Evolutionary conservation across 2,888 invertebrate species (phyloP).

Genomic region (Eurytoma adleriae): DNA sequence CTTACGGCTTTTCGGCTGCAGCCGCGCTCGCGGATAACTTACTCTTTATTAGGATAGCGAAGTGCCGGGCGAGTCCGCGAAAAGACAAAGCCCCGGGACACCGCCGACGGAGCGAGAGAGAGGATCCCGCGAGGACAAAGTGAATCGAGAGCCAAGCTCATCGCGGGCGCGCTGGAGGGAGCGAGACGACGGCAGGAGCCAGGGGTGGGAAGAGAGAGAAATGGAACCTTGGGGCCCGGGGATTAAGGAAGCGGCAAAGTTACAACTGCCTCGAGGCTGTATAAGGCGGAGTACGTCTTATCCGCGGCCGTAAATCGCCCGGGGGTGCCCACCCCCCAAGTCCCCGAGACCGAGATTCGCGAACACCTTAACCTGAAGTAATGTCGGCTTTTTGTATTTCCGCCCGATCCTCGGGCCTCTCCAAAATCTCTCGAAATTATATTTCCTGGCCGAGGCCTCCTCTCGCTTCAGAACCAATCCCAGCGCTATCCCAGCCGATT

Average conservation of each 20-base stretch:
- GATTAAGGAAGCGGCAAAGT: constrained; percentile 63
- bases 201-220: constrained; percentile 45
- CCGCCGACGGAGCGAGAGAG: neutral
- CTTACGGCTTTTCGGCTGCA: constrained; percentile 40
- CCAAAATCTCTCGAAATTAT: neutral
- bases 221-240: constrained; percentile 51
- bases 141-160: constrained; percentile 41
- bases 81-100: constrained; percentile 42
- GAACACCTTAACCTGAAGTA: constrained; percentile 64
- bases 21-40: constrained; percentile 28
- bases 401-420: neutral
- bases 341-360: constrained; percentile 59
- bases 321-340: constrained; percentile 55
- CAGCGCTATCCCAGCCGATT: neutral
- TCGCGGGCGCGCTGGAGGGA: constrained; percentile 5
- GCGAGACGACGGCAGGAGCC: neutral
- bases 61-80: constrained; percentile 12
- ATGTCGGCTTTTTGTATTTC: constrained; percentile 57
- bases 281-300: constrained; percentile 57
- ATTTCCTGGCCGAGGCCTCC: neutral
- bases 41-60: constrained; percentile 54
- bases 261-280: constrained; percentile 59
- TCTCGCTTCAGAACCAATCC: neutral
- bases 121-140: neutral
- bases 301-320: constrained; percentile 59